Evolutionary conservation across 2,888 invertebrate genomes (phyloP).

Genomic region (Ophion slaviceki): DNA sequence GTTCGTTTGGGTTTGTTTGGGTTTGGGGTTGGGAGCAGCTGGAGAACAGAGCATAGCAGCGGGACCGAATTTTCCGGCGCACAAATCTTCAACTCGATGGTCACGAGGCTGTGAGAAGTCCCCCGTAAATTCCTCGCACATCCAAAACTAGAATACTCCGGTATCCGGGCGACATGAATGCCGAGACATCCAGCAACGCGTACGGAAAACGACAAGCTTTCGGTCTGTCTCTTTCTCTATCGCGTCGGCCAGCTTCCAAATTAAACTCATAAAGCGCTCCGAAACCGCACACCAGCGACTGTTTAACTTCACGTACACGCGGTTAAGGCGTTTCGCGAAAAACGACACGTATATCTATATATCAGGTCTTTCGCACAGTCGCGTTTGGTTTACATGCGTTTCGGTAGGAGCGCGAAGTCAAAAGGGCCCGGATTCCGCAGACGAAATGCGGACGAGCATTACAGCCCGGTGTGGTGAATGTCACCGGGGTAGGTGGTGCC

Average conservation of each 20-base stretch:
- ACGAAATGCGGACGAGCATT: conserved; percentile 29
- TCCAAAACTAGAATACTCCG: conserved; percentile 75
- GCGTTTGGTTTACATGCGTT: conserved; percentile 48
- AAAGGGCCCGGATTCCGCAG: conserved; percentile 53
- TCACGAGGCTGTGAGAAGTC: conserved; percentile 44
- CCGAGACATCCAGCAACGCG: conserved; percentile 15
- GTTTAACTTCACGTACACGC: conserved; percentile 65
- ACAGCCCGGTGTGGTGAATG: conserved; percentile 34
- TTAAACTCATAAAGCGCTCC: conserved; percentile 80
- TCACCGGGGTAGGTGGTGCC: conserved; percentile 54
- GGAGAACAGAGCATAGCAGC: not conserved
- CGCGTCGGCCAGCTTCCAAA: conserved; percentile 72
- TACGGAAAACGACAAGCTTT: conserved; percentile 6
- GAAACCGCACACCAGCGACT: conserved; percentile 69
- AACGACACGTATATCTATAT: conserved; percentile 31
- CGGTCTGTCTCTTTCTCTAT: conserved; percentile 18
- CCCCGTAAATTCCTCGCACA: conserved; percentile 73
- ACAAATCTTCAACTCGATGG: conserved; percentile 13
- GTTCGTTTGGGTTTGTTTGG: too few species aligned
- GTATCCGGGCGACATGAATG: conserved; percentile 23
- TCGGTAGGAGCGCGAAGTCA: conserved; percentile 36
- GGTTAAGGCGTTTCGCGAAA: conserved; percentile 58
- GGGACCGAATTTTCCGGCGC: conserved; percentile 20
- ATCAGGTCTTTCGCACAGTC: not conserved
- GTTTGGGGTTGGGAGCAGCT: too few species aligned